Conservation (phyloP, 2,113 vertebrate genomes). For the Phaethornis superciliosus region DNA sequence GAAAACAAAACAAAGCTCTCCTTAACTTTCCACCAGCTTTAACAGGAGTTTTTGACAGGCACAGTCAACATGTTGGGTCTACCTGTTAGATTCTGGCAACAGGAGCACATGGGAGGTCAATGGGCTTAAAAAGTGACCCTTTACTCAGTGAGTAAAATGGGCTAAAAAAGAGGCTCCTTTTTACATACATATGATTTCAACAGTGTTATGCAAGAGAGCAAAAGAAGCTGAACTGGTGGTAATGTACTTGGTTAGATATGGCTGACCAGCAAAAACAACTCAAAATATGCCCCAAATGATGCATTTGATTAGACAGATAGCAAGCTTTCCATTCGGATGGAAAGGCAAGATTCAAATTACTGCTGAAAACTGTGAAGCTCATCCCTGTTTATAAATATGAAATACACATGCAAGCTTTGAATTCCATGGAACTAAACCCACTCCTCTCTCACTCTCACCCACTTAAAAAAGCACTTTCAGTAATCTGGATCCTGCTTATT, state of each 20-base stretch:
- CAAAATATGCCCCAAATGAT: background rate
- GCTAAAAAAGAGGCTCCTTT: background rate
- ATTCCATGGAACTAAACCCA: background rate
- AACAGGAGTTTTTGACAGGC: background rate
- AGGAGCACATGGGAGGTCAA: background rate
- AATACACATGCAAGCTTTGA: background rate
- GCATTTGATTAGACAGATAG: background rate
- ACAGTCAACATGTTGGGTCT: background rate
- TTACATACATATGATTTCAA: background rate
- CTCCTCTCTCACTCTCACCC: background rate
- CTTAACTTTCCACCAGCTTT: background rate
- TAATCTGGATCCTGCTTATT: background rate
- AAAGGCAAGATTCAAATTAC: background rate
- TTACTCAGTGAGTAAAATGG: background rate
- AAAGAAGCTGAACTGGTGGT: background rate
- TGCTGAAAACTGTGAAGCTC: background rate
- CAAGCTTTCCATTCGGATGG: background rate
- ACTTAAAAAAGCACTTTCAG: background rate
- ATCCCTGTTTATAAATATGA: background rate
- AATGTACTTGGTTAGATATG: background rate
- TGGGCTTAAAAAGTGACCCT: background rate
- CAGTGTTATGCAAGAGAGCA: background rate
- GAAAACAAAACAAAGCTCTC: background rate
- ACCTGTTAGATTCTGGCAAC: background rate
- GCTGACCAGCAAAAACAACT: background rate